Evolutionary conservation across 1,140 invertebrate species (phyloP), one percentile per base, ranked within the genome.

Genomic region (Neodiprion fabricii): DNA sequence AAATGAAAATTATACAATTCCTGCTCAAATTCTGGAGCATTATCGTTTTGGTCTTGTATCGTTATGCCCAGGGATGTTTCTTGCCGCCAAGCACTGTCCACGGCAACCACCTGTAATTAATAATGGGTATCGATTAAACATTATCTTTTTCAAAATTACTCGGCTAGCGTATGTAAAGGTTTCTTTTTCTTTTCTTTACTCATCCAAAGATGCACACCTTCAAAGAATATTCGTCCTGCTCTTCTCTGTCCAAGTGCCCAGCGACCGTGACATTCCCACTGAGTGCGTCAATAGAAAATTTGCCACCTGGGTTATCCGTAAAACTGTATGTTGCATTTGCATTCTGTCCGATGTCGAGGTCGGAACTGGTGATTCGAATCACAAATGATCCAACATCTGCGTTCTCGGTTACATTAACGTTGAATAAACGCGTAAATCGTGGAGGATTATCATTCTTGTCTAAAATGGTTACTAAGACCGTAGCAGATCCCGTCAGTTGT

Each of bases 361-460:
- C 97, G 11, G 94, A 95, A 83, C 96, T 97, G 4, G 96, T 98
- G 0, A 99, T 95, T 83, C 92, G 92, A 71, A 99, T 95, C 0
- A 99, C 95, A 86, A 98, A 98, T 1, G 96, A 94, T 4, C 96
- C 97, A 66, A 98, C 92, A 77, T 96, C 95, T 0, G 96, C 93
- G 87, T 99, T 98, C 89, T 99, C 98, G 0, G 97, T 98, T 0
- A 99, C 96, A 83, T 98, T 98, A 0, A 97, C 95, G 81, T 95
- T 97, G 85, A 98, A 98, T 0, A 98, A 86, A 69, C 96, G 89
- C 0, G 96, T 98, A 84, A 99, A 99, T 75, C 95, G 91, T 0
- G 97, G 97, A 10, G 96, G 95, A 86, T 98, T 98, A 85, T 99
- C 97, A 87, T 99, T 99, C 85, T 97, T 97, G 83, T 99, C 97